Conservation (phyloP, 2,113 vertebrate genomes). For the Sminthopsis crassicaudata region DNA sequence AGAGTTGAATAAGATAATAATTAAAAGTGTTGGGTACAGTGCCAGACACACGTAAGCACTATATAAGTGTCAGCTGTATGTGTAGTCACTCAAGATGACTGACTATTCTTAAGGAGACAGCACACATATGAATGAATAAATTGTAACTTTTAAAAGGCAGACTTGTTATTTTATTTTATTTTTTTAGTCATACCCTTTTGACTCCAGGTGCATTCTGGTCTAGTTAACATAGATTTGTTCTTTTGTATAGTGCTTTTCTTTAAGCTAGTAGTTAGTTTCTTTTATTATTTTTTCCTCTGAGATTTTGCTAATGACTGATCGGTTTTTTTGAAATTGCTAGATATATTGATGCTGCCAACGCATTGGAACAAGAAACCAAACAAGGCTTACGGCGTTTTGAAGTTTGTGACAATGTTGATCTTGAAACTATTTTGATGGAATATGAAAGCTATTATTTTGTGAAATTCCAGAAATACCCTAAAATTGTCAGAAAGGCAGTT, state of each 20-base stretch:
- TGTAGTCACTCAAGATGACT: not conserved
- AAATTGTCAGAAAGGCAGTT: constrained; percentile 89
- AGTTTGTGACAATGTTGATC: constrained; percentile 96
- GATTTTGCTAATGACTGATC: constrained; percentile 10
- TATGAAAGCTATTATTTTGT: constrained; percentile 97
- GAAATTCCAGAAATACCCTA: constrained; percentile 96
- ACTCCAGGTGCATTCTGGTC: not conserved
- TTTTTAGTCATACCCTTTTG: not conserved
- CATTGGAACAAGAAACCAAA: constrained; percentile 93
- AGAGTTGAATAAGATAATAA: not conserved
- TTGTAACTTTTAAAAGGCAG: not conserved
- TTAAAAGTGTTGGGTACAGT: not conserved
- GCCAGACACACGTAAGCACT: not conserved
- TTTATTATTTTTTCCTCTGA: constrained; percentile 29
- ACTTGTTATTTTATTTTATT: not conserved
- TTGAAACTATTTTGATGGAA: constrained; percentile 96
- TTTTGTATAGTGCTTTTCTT: not conserved
- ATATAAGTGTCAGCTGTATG: not conserved
- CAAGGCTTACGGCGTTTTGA: constrained; percentile 89
- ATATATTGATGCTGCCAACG: constrained; percentile 88
- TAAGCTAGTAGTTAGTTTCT: not conserved
- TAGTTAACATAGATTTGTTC: not conserved
- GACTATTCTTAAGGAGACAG: not conserved
- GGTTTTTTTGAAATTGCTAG: constrained; percentile 81
- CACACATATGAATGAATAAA: not conserved